phyloP scores from a whole-genome alignment of 2,113 vertebrate genomes.

The Rhizomys pruinosus region DNA sequence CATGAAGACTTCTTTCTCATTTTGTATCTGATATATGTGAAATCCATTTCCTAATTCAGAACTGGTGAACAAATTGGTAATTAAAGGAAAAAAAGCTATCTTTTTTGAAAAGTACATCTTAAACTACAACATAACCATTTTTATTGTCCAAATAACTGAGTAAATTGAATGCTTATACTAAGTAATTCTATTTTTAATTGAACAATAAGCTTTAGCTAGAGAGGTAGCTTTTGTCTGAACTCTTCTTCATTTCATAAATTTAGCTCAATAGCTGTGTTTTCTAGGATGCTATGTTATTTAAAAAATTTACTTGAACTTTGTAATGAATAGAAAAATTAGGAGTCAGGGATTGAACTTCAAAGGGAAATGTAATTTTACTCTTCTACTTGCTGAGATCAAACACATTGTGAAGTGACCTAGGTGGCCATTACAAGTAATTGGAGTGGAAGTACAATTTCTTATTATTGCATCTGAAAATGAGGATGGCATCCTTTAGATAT shows the following conservation, averaged over 20 bases:
- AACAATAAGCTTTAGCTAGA: background rate
- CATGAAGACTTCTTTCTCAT: background rate
- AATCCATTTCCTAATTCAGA: slow-evolving; percentile 7
- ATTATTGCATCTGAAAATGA: slow-evolving; percentile 68
- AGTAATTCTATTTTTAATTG: slow-evolving; percentile 36
- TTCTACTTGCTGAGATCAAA: slow-evolving; percentile 71
- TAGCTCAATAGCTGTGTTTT: slow-evolving; percentile 59
- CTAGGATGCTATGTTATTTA: slow-evolving; percentile 43
- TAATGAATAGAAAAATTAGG: slow-evolving; percentile 62
- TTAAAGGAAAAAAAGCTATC: background rate
- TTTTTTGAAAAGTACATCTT: slow-evolving; percentile 3
- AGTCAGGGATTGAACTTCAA: slow-evolving; percentile 67
- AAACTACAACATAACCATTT: background rate
- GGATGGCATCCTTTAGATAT: slow-evolving; percentile 61
- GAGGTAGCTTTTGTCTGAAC: slow-evolving; percentile 38
- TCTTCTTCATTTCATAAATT: slow-evolving; percentile 45
- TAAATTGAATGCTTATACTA: slow-evolving; percentile 46
- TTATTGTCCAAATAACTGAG: slow-evolving; percentile 32
- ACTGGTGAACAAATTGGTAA: slow-evolving; percentile 8
- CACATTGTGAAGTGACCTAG: slow-evolving; percentile 43
- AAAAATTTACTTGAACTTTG: slow-evolving; percentile 62
- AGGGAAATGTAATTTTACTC: slow-evolving; percentile 69
- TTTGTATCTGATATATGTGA: background rate
- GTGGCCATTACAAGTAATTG: slow-evolving; percentile 69
- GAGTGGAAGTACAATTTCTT: slow-evolving; percentile 65